These are phyloP conservation scores for Pecten maximus DNA, from an alignment of 2,888 invertebrate species.

Conservation along the genomic window DNA sequence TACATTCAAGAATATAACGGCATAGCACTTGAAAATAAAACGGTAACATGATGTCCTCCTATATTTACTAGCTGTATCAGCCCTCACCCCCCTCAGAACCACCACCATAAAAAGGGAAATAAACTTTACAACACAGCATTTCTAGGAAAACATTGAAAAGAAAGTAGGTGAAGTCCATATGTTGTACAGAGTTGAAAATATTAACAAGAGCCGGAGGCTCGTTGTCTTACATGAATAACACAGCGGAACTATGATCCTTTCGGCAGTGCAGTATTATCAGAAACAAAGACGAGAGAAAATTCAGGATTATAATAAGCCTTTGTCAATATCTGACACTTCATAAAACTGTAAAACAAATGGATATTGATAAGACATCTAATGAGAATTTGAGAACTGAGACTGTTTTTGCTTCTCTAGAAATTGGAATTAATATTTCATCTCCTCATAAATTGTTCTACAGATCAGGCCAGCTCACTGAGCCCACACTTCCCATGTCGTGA, in stretches of 20 bases:
- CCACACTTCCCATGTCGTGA: not conserved
- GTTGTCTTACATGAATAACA: not conserved
- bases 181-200: not conserved
- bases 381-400: not conserved
- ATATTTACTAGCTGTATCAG: too few relatives aligned
- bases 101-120: too few relatives aligned
- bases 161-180: not conserved
- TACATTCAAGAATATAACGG: too few relatives aligned
- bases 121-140: too few relatives aligned
- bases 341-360: not conserved
- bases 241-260: not conserved
- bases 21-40: too few relatives aligned
- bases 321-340: not conserved
- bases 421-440: conserved; percentile 10
- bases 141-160: too few relatives aligned
- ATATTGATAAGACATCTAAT: not conserved
- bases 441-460: not conserved
- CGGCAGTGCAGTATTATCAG: not conserved
- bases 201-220: not conserved
- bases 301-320: not conserved
- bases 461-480: not conserved
- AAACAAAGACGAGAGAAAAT: not conserved
- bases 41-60: too few relatives aligned
- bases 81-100: too few relatives aligned
- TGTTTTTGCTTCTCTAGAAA: not conserved